Percentiles rank a stretch among this genome's conserved stretches.
Conservation (phyloP, 1,140 invertebrate genomes). For the Bombus pyrosoma region DNA sequence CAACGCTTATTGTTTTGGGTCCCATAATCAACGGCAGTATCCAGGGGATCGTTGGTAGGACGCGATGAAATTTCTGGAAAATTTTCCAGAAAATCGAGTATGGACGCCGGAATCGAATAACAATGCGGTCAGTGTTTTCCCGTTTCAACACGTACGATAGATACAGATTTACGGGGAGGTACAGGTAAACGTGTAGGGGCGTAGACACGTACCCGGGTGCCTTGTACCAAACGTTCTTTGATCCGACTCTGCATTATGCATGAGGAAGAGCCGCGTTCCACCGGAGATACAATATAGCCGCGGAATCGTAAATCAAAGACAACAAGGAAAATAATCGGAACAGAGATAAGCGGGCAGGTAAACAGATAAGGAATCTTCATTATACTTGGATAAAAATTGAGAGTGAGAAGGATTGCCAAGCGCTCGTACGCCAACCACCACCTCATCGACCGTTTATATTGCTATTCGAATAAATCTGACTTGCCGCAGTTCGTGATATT, state of each 20-base stretch:
- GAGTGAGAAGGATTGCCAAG: too few species aligned
- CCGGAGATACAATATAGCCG: conserved; percentile 43
- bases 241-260: conserved; percentile 62
- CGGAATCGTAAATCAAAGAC: conserved; percentile 52
- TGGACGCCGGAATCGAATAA: background rate
- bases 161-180: conserved; percentile 5
- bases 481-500: background rate
- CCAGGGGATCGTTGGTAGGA: background rate
- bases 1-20: background rate
- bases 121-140: background rate
- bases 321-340: conserved; percentile 60
- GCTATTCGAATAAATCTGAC: background rate
- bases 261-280: conserved; percentile 49
- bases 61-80: background rate
- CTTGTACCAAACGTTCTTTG: conserved; percentile 60
- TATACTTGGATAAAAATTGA: conserved; percentile 30
- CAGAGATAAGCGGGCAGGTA: conserved; percentile 45
- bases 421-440: too few species aligned
- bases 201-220: conserved; percentile 31
- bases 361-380: conserved; percentile 36
- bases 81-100: background rate
- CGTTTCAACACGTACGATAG: background rate
- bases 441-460: background rate
- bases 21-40: background rate
- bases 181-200: conserved; percentile 25